Evolutionary conservation across 2,888 invertebrate species (phyloP).

Genomic region (Rotaria sp.): DNA sequence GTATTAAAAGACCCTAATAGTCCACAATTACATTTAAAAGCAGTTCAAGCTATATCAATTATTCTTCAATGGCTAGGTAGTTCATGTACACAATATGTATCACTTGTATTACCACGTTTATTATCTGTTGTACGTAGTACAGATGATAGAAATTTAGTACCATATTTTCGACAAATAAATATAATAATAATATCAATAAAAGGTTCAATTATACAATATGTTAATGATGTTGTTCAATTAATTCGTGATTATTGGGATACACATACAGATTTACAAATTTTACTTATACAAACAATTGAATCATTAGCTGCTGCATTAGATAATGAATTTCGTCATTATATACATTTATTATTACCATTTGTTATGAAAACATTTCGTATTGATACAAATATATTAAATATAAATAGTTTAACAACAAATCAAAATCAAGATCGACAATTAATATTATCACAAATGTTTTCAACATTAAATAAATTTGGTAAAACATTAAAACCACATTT

Average conservation of each 20-base stretch:
- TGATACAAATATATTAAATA: neutral
- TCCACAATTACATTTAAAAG: conserved; percentile 24
- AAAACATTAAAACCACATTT: conserved; percentile 30
- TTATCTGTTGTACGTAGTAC: neutral
- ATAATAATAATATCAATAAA: conserved; percentile 14
- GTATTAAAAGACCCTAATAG: conserved; percentile 6
- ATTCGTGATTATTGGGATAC: conserved; percentile 20
- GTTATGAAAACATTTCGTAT: conserved; percentile 22
- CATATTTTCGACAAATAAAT: conserved; percentile 9
- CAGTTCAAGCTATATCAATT: conserved; percentile 8
- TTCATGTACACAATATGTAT: conserved; percentile 1
- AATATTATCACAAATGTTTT: conserved; percentile 6
- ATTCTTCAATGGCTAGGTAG: conserved; percentile 1
- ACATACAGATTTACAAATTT: neutral
- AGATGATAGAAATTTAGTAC: conserved; percentile 13
- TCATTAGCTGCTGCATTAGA: neutral
- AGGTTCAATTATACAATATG: neutral
- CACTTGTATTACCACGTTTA: neutral
- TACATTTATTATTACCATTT: conserved; percentile 23
- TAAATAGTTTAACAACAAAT: neutral
- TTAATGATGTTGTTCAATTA: conserved; percentile 16
- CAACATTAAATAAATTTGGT: conserved; percentile 20
- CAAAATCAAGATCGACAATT: neutral
- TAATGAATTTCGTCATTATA: conserved; percentile 26
- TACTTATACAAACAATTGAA: conserved; percentile 20